Percentiles rank a stretch among this genome's conserved stretches.
phyloP scores from a whole-genome alignment of 2,888 invertebrate species.

The Lasioglossum pauxillum region DNA sequence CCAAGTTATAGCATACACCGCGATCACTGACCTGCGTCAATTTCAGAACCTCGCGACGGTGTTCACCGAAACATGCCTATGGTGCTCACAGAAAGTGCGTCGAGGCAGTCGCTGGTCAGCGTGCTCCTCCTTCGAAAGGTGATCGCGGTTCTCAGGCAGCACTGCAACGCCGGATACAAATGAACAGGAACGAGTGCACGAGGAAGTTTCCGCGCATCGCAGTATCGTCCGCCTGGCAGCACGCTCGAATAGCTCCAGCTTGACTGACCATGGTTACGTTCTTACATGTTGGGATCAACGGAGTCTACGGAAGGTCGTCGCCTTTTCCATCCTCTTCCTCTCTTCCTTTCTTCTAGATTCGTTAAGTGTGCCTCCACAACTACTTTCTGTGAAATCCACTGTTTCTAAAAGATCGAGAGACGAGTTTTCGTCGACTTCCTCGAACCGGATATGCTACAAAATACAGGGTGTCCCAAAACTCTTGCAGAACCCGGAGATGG shows the following conservation, averaged over 20 bases:
- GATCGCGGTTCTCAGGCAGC: not conserved
- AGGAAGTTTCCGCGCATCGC: not conserved
- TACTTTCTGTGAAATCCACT: not conserved
- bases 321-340: constrained; percentile 9
- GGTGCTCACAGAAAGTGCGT: not conserved
- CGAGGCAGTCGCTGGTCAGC: not conserved
- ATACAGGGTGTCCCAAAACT: too few species aligned
- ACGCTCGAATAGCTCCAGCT: constrained; percentile 63
- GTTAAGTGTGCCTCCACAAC: not conserved
- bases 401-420: not conserved
- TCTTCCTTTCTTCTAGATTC: not conserved
- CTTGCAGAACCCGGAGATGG: too few species aligned
- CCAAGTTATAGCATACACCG: not conserved
- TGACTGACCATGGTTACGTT: constrained; percentile 57
- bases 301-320: constrained; percentile 49
- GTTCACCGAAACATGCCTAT: not conserved
- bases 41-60: not conserved
- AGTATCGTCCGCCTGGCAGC: not conserved
- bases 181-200: not conserved
- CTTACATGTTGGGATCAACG: constrained; percentile 26
- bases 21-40: too few species aligned
- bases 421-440: not conserved
- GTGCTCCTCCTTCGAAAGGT: not conserved
- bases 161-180: not conserved
- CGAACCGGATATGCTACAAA: not conserved